Base-by-base conservation (phyloP, 2,888 invertebrate genomes). In the Apomyelois bistriatella region DNA sequence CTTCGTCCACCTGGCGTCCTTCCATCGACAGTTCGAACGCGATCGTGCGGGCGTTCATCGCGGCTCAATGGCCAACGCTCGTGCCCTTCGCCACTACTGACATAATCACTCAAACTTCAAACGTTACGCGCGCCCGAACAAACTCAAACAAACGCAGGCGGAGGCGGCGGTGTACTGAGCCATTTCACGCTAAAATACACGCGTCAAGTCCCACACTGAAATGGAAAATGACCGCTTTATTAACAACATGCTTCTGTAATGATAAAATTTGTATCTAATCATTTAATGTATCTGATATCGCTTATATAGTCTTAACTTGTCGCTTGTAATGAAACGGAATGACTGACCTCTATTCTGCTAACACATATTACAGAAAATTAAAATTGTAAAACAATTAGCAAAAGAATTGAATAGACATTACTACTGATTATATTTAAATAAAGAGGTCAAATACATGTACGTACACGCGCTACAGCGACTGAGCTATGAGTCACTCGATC, bases 1-100 rank as follows among this genome's bases (percentile, higher is more conserved):
- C 97, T 83, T 98, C 98, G 84, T 97, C 97, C 64, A 97, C 96
- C 85, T 98, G 97, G 67, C 95, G 93, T 57, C 97, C 97, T 84
- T 97, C 97, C 92, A 97, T 94, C 64, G 94, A 93, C 89, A 96
- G 90, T 80, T 95, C 95, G 84, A 96, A 95, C 62, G 94, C 91
- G 80, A 95, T 94, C 64, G 94, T 94, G 73, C 95, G 93, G 59
- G 95, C 95, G 87, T 96, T 96, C 96, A 96, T 96, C 65, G 70
- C 91, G 82, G 75, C 83, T 83, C 84, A 82, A 70, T 79, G 76
- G 67, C 72, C 72, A 72, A 76, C 72, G 69, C 76, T 58, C 65
- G 64, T 66, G 56, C 56, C 62, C 22, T 5, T 22, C 22, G 22
- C 22, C 60, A 61, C 66, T 65, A 72, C 68, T 70, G 72, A 76